Evolutionary conservation across 2,113 vertebrate genomes (phyloP).

Genomic region (Coreoperca whiteheadi): DNA sequence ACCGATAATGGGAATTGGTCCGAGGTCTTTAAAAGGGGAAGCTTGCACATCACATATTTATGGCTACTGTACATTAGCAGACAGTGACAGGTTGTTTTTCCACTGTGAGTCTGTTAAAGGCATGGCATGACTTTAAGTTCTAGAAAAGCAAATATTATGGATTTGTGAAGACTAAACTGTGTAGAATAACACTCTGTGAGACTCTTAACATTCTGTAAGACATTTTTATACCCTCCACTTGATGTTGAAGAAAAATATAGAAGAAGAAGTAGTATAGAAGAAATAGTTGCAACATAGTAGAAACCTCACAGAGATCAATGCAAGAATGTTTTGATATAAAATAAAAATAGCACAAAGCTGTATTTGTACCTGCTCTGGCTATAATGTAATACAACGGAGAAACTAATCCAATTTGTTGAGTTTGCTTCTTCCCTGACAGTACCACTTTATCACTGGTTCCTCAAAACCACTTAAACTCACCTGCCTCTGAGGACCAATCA

Average conservation of each 20-base stretch:
- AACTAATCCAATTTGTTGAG: background rate
- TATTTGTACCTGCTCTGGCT: background rate
- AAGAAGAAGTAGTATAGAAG: background rate
- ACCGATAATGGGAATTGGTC: constrained; percentile 42
- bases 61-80: constrained; percentile 24
- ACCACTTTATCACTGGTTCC: constrained; percentile 45
- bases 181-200: background rate
- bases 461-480: constrained; percentile 43
- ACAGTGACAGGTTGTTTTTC: constrained; percentile 23
- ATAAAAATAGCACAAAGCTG: background rate
- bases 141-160: background rate
- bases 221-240: background rate
- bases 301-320: background rate
- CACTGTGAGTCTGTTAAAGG: constrained; percentile 11
- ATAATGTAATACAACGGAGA: background rate
- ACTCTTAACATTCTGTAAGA: background rate
- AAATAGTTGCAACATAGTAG: background rate
- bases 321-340: background rate
- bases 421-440: constrained; percentile 18
- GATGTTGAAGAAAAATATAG: background rate
- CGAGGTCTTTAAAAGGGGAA: constrained; percentile 37
- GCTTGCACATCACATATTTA: constrained; percentile 44
- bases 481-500: constrained; percentile 47
- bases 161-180: background rate
- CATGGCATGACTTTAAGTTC: background rate